These are phyloP conservation scores for Eumaeus atala DNA, from an alignment of 1,140 invertebrate species.

Conservation along the genomic window DNA sequence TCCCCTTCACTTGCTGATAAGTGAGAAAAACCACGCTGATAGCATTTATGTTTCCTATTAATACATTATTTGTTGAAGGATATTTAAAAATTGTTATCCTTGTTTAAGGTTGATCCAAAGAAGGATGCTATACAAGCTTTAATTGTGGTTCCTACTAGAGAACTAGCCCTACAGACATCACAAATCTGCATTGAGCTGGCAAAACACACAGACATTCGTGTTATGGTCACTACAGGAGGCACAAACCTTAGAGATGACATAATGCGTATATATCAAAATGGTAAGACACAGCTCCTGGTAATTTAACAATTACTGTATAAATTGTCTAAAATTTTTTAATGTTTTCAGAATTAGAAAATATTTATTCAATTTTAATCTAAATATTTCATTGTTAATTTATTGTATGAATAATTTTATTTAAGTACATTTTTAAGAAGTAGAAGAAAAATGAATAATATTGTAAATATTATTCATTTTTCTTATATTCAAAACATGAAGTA, in stretches of 20 bases:
- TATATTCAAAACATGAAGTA: no score
- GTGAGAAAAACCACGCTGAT: slow-evolving; percentile 58
- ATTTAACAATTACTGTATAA: no score
- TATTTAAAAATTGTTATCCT: slow-evolving; percentile 4
- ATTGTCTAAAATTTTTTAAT: no score
- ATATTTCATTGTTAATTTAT: no score
- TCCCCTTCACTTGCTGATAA: slow-evolving; percentile 70
- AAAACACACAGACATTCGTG: slow-evolving; percentile 95
- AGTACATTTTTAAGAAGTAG: no score
- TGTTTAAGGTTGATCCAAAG: slow-evolving; percentile 81
- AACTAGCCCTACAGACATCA: slow-evolving; percentile 98
- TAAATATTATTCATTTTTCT: no score
- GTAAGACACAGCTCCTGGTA: slow-evolving; percentile 56
- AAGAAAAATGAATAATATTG: no score
- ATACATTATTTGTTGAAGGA: background rate
- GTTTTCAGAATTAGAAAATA: no score
- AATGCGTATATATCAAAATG: slow-evolving; percentile 99
- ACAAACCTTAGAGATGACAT: slow-evolving; percentile 99
- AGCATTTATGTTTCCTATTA: slow-evolving; percentile 4
- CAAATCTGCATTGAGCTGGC: slow-evolving; percentile 99
- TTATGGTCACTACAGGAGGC: slow-evolving; percentile 99
- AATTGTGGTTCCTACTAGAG: slow-evolving; percentile 98
- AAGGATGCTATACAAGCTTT: slow-evolving; percentile 96
- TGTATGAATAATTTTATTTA: no score
- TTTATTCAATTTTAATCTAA: no score